Evolutionary conservation across 2,113 vertebrate genomes (phyloP).

Genomic region (Actinemys pallida): DNA sequence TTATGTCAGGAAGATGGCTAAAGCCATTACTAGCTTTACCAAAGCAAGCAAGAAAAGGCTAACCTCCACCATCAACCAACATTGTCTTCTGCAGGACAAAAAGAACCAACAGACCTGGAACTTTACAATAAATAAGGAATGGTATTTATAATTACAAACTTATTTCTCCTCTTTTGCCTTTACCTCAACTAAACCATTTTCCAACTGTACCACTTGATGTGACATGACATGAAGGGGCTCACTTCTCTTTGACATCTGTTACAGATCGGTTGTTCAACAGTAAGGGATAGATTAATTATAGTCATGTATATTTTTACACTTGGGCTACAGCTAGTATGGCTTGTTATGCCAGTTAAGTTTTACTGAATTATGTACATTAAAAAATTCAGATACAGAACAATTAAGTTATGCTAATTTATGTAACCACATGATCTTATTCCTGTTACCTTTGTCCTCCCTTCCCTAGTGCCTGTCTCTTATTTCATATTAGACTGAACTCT

Average conservation of each 20-base stretch:
- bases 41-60: neutral
- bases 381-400: neutral
- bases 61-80: neutral
- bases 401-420: neutral
- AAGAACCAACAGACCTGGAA: neutral
- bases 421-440: neutral
- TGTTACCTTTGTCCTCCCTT: neutral
- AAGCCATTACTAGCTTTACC: neutral
- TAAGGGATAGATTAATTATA: neutral
- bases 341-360: neutral
- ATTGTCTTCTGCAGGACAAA: neutral
- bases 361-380: neutral
- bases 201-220: neutral
- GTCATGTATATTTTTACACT: neutral
- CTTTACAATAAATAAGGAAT: neutral
- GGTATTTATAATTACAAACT: accelerated
- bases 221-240: neutral
- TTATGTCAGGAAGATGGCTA: neutral
- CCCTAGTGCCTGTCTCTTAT: neutral
- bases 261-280: neutral
- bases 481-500: neutral
- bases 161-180: neutral
- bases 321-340: neutral
- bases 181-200: neutral
- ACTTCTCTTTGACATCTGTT: neutral